Conservation (phyloP, 2,113 vertebrate species). For the Micronycteris hirsuta region DNA sequence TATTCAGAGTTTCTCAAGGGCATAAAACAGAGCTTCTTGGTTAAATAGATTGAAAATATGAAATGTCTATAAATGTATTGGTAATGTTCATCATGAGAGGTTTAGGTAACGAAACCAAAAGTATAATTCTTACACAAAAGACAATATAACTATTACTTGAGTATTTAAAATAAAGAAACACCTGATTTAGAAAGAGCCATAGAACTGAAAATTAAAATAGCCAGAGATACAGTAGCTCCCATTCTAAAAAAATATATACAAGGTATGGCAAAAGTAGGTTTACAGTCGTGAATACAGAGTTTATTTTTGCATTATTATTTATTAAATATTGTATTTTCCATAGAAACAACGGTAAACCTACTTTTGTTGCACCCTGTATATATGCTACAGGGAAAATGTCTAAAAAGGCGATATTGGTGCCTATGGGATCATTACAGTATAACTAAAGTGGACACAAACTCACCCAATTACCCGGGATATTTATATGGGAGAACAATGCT, state of each 20-base stretch:
- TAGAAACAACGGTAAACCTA: no score
- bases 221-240: neutral
- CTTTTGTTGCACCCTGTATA: neutral
- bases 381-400: neutral
- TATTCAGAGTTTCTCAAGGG: neutral
- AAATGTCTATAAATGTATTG: neutral
- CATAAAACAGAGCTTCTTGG: neutral
- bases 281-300: no score
- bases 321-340: no score
- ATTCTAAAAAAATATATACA: neutral
- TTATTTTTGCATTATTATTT: no score
- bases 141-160: neutral
- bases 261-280: no score
- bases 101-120: neutral
- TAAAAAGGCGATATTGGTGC: neutral
- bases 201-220: slow-evolving; percentile 30
- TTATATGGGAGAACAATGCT: slow-evolving; percentile 4
- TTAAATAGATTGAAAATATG: neutral
- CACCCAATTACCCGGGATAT: slow-evolving; percentile 4
- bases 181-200: neutral
- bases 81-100: neutral
- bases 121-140: neutral
- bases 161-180: neutral
- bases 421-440: neutral
- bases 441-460: slow-evolving; percentile 28